Base-by-base conservation (phyloP, 2,797 vertebrate species). In the Eulemur albifrons region DNA sequence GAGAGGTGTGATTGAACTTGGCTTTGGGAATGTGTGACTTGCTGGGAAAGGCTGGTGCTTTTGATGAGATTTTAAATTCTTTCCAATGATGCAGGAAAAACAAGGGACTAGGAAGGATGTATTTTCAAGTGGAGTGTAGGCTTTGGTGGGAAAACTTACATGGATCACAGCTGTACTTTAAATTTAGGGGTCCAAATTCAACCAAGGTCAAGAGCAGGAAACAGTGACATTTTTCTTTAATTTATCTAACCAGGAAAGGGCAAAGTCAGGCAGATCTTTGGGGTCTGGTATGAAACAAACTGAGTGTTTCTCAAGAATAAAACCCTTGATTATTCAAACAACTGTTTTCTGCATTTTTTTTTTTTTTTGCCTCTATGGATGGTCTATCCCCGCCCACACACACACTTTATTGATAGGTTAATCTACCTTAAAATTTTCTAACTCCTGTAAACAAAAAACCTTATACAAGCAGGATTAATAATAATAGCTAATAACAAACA, bases 41-140 rank as follows among this genome's bases (percentile, higher is more conserved):
- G 86, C 95, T 96, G 90, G 86, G 97, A 97, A 72, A 59, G 35
- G 82, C 88, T 79, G 32, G 52, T 96, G 93, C 86, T 96, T 98
- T 96, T 96, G 95, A 97, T 96, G 95, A 95, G 88, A 93, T 95
- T 97, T 96, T 15, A 95, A 96, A 89, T 92, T 97, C 85, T 96
- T 96, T 69, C 91, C 67, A 50, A n/a, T 2, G 57, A 96, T 93
- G 32, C 48, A 94, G 69, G 81, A 45, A 88, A 59, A 88, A 93
- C 91, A 91, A 69, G 0, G 11, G 48, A 48, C 5, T 43, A 73
- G 43, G 21, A 63, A 57, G 17, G n/a, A 27, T 81, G 9, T 0
- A 13, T 95, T 97, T 96, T 70, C 87, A 86, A 96, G 54, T 6
- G 21, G 40, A 94, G 38, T 2, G 0, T 20, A 82, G 43, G 20